Evolutionary conservation across 1,140 invertebrate species (phyloP).

Genomic region (Diabrotica undecimpunctata): DNA sequence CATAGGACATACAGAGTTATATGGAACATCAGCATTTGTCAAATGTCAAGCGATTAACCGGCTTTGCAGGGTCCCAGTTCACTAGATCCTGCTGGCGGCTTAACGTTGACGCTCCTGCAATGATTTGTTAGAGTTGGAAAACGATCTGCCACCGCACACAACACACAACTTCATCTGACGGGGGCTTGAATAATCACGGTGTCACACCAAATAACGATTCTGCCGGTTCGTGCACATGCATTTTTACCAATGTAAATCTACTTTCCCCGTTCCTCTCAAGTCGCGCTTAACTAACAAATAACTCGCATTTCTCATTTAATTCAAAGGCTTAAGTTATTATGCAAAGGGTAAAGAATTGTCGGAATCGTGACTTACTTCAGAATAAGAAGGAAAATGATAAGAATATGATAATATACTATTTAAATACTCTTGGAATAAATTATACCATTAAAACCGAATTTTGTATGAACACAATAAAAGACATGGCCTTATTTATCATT

Average conservation of each 20-base stretch:
- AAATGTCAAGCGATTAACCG: slow-evolving; percentile 32
- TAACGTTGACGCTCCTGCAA: slow-evolving; percentile 27
- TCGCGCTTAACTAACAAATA: background rate
- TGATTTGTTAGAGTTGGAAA: slow-evolving; percentile 36
- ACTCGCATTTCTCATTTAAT: slow-evolving; percentile 4
- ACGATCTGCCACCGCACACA: slow-evolving; percentile 23
- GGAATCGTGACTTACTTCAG: too few species aligned
- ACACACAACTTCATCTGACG: slow-evolving; percentile 21
- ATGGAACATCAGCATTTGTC: slow-evolving; percentile 32
- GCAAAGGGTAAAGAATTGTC: too few species aligned
- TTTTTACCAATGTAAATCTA: slow-evolving; percentile 27
- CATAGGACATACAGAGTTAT: background rate
- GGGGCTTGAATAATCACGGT: slow-evolving; percentile 32
- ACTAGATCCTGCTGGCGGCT: slow-evolving; percentile 29
- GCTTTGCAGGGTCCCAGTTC: slow-evolving; percentile 26
- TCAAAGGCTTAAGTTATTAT: slow-evolving; percentile 8
- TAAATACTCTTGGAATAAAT: too few species aligned
- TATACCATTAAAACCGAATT: too few species aligned
- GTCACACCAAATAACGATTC: slow-evolving; percentile 27
- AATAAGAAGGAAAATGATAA: too few species aligned
- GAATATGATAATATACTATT: too few species aligned
- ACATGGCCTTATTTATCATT: too few species aligned
- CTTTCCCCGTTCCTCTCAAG: background rate
- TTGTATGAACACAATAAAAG: too few species aligned
- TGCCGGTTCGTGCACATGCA: slow-evolving; percentile 26